Evolutionary conservation across 92 coral and sea anemone genomes (phyloP).

Genomic region (Porites evermanni): DNA sequence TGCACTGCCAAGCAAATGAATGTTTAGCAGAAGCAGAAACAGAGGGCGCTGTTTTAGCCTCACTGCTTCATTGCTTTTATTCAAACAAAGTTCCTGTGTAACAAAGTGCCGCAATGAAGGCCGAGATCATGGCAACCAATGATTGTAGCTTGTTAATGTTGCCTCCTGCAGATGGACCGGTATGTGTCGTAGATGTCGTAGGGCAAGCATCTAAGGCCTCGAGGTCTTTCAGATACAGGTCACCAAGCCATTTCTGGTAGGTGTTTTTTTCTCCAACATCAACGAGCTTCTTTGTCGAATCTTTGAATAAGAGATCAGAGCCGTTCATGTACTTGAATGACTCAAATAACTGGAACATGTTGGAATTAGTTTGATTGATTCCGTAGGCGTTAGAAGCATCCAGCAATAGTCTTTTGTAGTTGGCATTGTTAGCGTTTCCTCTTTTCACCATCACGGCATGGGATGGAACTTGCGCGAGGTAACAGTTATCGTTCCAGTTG

Average conservation of each 20-base stretch:
- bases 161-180: background rate
- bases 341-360: constrained; percentile 36
- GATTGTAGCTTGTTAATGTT: background rate
- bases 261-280: constrained; percentile 32
- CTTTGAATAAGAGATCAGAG: constrained; percentile 53
- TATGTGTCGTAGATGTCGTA: too few species aligned
- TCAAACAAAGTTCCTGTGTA: background rate
- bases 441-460: constrained; percentile 55
- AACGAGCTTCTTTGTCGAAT: constrained; percentile 46
- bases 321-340: constrained; percentile 19
- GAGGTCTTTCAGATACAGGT: background rate
- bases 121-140: background rate
- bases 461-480: constrained; percentile 25
- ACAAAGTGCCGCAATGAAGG: background rate
- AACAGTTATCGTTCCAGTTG: constrained; percentile 4
- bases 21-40: too few species aligned
- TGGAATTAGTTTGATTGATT: constrained; percentile 21
- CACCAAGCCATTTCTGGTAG: constrained; percentile 43
- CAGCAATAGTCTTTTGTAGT: constrained; percentile 30
- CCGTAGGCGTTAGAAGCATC: constrained; percentile 35
- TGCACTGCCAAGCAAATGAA: too few species aligned
- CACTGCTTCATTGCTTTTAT: background rate
- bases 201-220: background rate
- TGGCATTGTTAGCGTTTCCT: background rate
- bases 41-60: too few species aligned